Percentiles rank a stretch among this genome's conserved stretches.
phyloP scores from a whole-genome alignment of 2,113 vertebrate species.

The Oreocharis arfaki region DNA sequence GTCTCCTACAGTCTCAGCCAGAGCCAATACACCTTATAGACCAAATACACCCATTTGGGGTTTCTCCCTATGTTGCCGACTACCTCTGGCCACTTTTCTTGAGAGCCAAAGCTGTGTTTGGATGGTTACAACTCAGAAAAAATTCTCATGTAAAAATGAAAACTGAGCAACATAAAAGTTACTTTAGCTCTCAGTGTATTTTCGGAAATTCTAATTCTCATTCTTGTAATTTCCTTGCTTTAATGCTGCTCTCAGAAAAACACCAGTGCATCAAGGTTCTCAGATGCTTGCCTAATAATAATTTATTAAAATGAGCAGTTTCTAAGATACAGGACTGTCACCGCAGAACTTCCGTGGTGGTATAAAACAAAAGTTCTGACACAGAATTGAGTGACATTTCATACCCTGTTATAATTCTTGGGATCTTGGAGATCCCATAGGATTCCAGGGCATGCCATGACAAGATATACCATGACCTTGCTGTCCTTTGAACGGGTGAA shows the following conservation, averaged over 20 bases:
- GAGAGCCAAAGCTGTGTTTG: neutral
- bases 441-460: neutral
- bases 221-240: neutral
- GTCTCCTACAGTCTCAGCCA: neutral
- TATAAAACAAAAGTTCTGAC: neutral
- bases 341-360: neutral
- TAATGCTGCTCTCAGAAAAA: neutral
- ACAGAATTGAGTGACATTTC: neutral
- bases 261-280: neutral
- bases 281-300: neutral
- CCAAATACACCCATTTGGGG: neutral
- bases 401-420: neutral
- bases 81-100: neutral
- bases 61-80: no score
- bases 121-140: neutral
- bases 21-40: neutral
- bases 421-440: neutral
- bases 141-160: neutral
- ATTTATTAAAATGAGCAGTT: neutral
- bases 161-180: neutral
- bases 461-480: neutral
- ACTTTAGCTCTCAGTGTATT: neutral
- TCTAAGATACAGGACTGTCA: neutral
- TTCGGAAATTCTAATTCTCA: neutral
- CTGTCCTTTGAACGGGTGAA: neutral